A percentile compares a stretch with the other conserved stretches of the same genome.
phyloP scores from a whole-genome alignment of 2,888 invertebrate species.

The Mimumesa dahlbomi region DNA sequence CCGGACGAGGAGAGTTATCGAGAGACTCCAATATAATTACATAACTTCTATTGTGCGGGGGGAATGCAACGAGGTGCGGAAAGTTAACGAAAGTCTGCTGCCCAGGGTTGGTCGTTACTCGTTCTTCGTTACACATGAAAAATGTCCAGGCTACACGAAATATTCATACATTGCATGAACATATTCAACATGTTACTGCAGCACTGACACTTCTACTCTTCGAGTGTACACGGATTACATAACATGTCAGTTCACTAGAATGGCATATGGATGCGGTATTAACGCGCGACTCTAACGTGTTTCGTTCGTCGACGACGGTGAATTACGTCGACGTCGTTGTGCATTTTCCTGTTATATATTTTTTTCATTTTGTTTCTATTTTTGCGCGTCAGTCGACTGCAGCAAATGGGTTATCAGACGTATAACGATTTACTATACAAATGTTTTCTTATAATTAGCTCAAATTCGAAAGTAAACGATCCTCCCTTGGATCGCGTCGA shows the following conservation, averaged over 20 bases:
- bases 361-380: not conserved
- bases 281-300: constrained; percentile 5
- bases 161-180: constrained; percentile 43
- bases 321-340: not conserved
- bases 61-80: no score
- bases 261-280: constrained; percentile 61
- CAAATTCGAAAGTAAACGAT: no score
- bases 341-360: not conserved
- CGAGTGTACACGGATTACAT: constrained; percentile 35
- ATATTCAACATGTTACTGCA: constrained; percentile 23
- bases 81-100: no score
- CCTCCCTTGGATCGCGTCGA: no score
- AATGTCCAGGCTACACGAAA: constrained; percentile 24
- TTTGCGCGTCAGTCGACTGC: constrained; percentile 2
- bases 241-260: constrained; percentile 15
- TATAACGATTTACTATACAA: no score
- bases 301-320: not conserved
- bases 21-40: no score
- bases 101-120: no score
- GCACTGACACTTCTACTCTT: constrained; percentile 13
- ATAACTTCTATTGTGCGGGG: no score
- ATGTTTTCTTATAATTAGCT: no score
- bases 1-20: no score
- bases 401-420: constrained; percentile 63
- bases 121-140: constrained; percentile 9